These are phyloP conservation scores for Drosophila nr. perissopoda DNA, from an alignment of 2,888 invertebrate genomes.

Conservation along the genomic window DNA sequence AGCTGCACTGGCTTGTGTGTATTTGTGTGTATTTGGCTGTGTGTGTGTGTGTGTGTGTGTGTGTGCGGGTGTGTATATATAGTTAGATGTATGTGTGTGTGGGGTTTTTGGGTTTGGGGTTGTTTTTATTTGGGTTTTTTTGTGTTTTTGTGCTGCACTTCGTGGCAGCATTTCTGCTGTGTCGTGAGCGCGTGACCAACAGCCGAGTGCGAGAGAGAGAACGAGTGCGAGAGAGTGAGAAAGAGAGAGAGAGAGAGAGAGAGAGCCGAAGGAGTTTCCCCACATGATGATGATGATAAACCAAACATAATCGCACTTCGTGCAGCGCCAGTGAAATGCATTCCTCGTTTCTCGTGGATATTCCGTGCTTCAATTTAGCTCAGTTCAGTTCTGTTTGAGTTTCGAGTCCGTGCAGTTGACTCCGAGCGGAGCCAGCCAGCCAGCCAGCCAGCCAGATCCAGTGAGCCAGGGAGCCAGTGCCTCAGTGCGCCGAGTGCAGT, in stretches of 20 bases:
- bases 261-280: conserved; percentile 66
- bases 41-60: too few relatives aligned
- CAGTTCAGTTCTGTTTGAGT: conserved; percentile 80
- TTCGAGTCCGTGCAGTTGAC: conserved; percentile 79
- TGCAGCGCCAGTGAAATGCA: conserved; percentile 63
- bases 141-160: conserved; percentile 41
- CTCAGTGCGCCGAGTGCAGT: conserved; percentile 51
- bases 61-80: not conserved
- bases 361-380: conserved; percentile 16
- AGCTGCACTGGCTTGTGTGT: conserved; percentile 23
- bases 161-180: conserved; percentile 52
- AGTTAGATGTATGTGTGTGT: not conserved
- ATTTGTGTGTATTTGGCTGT: not conserved
- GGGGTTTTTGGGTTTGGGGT: conserved; percentile 24
- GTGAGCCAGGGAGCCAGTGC: conserved; percentile 22
- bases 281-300: conserved; percentile 47
- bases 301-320: conserved; percentile 68
- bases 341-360: conserved; percentile 42
- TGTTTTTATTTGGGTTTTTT: conserved; percentile 42
- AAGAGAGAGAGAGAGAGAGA: conserved; percentile 22
- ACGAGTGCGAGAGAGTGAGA: conserved; percentile 24
- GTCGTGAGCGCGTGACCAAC: conserved; percentile 66
- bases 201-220: conserved; percentile 31
- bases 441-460: conserved; percentile 18
- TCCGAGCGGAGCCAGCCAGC: conserved; percentile 44